These are phyloP conservation scores for Cephus sareptanus DNA, from an alignment of 2,888 invertebrate genomes.

Conservation along the genomic window DNA sequence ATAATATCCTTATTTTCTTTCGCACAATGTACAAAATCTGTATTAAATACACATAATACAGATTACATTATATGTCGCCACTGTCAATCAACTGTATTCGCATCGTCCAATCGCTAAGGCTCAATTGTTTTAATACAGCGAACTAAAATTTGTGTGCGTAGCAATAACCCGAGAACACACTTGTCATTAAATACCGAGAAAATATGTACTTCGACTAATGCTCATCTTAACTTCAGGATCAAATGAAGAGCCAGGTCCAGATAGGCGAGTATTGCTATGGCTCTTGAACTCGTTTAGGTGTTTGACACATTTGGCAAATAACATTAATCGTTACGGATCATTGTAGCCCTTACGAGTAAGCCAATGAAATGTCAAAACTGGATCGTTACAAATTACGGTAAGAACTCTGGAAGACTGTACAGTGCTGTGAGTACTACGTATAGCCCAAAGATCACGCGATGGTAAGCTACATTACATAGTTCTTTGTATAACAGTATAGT, in stretches of 20 bases:
- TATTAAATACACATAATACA: not conserved
- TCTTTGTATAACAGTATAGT: not conserved
- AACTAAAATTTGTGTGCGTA: not conserved
- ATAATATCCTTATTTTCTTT: not conserved
- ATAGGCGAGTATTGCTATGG: no score
- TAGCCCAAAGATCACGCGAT: conserved; percentile 2
- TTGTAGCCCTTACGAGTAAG: not conserved
- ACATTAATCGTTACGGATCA: not conserved
- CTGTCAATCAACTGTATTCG: not conserved
- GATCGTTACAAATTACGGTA: not conserved
- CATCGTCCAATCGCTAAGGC: not conserved
- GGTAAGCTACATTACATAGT: not conserved
- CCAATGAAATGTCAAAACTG: not conserved
- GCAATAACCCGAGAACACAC: not conserved
- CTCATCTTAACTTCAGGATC: no score
- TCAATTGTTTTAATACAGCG: not conserved
- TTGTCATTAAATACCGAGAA: not conserved
- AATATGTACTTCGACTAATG: not conserved
- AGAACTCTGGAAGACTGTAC: conserved; percentile 2
- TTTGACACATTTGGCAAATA: not conserved
- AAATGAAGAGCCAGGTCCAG: no score
- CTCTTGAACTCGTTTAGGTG: not conserved
- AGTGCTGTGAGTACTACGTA: conserved; percentile 2
- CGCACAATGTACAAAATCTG: not conserved
- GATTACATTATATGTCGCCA: not conserved